Conservation (phyloP, 64 coral and sea anemone species). For the Porites lutea region DNA sequence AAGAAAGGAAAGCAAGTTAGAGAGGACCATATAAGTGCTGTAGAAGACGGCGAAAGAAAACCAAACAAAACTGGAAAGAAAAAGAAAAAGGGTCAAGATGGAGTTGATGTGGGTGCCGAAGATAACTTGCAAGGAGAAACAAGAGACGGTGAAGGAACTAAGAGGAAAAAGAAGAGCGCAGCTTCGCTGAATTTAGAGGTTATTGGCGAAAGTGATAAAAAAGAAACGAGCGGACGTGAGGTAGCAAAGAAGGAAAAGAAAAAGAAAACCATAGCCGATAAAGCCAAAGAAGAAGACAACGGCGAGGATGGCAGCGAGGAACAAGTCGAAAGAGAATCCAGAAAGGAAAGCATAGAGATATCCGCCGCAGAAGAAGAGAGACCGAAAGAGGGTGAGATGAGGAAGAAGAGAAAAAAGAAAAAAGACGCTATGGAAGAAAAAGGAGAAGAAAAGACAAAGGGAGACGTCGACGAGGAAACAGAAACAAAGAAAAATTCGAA, state of each 20-base stretch:
- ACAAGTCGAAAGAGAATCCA: not conserved
- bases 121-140: slow-evolving; percentile 1
- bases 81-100: not conserved
- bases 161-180: not conserved
- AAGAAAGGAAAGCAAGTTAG: slow-evolving; percentile 6
- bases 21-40: not conserved
- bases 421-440: not conserved
- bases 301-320: not conserved
- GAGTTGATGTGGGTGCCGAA: not conserved
- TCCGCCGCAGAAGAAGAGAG: not conserved
- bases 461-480: not conserved
- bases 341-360: not conserved
- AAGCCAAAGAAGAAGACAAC: not conserved
- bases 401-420: slow-evolving; percentile 7
- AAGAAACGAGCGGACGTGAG: not conserved
- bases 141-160: not conserved
- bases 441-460: not conserved
- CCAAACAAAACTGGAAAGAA: not conserved
- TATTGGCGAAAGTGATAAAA: not conserved
- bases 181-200: too few species aligned
- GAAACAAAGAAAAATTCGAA: not conserved
- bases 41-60: not conserved
- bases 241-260: not conserved
- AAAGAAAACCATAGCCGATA: not conserved
- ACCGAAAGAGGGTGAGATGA: slow-evolving; percentile 2